Percentiles rank a stretch among this genome's conserved stretches.
Conservation (phyloP, 2,797 vertebrate genomes). For the Spinus olivaceus region DNA sequence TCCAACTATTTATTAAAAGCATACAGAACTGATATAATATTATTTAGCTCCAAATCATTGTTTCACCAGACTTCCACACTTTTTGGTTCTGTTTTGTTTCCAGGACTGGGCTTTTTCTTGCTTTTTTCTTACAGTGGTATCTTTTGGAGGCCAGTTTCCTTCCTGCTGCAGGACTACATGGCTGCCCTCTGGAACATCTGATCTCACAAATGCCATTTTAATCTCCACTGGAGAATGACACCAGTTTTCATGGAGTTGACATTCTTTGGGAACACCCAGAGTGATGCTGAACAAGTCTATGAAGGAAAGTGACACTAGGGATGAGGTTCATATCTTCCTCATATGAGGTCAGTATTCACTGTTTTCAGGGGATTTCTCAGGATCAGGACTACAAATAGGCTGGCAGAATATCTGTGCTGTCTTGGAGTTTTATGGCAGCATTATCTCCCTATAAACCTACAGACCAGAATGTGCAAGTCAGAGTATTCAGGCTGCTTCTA, state of each 20-base stretch:
- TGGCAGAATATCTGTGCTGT: background rate
- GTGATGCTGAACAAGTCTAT: background rate
- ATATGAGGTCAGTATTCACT: background rate
- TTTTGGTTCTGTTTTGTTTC: background rate
- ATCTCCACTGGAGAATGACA: background rate
- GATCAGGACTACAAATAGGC: background rate
- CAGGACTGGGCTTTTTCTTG: background rate
- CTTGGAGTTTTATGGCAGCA: background rate
- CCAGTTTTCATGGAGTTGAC: background rate
- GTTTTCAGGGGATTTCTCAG: background rate
- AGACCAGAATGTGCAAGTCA: background rate
- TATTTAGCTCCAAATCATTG: background rate
- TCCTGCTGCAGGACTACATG: rapidly evolving
- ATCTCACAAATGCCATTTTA: background rate
- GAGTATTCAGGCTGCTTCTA: background rate
- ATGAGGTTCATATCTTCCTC: background rate
- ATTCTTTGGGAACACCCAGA: background rate
- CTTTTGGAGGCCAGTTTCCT: background rate
- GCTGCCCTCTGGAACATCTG: background rate
- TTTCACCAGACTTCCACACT: background rate
- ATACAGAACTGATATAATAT: background rate
- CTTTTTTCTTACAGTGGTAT: background rate
- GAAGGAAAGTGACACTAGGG: background rate
- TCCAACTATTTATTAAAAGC: background rate
- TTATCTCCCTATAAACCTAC: background rate